Base-by-base conservation (phyloP, 2,888 invertebrate species). In the Nesidiocoris tenuis region DNA sequence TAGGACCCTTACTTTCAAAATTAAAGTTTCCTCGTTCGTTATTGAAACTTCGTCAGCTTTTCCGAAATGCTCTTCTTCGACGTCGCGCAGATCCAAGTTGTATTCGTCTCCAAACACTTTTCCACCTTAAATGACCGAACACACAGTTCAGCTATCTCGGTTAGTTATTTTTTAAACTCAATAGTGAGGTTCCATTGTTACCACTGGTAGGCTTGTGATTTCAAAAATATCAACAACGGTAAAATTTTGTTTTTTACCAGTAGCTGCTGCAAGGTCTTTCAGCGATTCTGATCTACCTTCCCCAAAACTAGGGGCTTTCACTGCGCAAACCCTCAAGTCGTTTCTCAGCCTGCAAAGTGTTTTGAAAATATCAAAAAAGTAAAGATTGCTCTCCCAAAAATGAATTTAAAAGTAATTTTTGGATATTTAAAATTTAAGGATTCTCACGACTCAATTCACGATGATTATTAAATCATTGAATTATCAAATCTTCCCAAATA, bases 231-330 rank as follows among this genome's bases (percentile, higher is more conserved):
- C n/a, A 39, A 39, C 39, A 39, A 3, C 5, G 12, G 12, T 39
- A 39, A 12, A 12, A 39, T 39, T 39, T 12, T 39, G 39, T 39
- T 39, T 39, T 39, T 54, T 16, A 77, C 77, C 78, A 5, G 78
- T 78, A 5, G 76, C 66, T 9, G 71, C 71, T n/a, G 78, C 78
- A 24, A 78, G 70, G 61, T 78, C 78, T 54, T 76, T 78, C 23
- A 78, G 75, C 18, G 76, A 65, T 56, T 78, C 78, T 17, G 74
- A 70, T 21, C 78, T 68, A 17, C 61, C 75, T 71, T 78, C 78
- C n/a, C 78, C 78, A 25, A 78, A 78, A 22, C 78, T 76, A 56
- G 78, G 78, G 5, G 78, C 70, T 66, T 78, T 78, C 3, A 78
- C 76, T 12, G 76, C 78, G 21, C 78, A 78, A 12, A 78, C 76